Evolutionary conservation across 2,113 vertebrate genomes (phyloP), one percentile per base, ranked within the genome.

Genomic region (Geococcyx californianus): DNA sequence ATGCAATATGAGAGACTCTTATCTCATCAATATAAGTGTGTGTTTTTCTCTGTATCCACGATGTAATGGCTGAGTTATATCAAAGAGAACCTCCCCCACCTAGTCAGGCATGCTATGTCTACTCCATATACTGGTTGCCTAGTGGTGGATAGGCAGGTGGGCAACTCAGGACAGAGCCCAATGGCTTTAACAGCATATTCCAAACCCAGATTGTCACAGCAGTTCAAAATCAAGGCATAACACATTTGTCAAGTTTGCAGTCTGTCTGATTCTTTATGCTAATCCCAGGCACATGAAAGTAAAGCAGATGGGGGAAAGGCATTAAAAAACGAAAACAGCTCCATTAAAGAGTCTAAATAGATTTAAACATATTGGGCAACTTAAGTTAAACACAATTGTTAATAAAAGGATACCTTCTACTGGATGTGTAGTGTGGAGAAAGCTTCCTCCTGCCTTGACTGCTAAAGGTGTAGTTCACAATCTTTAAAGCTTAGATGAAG

Each of bases 191-290:
- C 78, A 92, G 44, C 91, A 60, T 38, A 59, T 89, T 76, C 70
- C 77, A 92, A 89, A 91, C 40, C 52, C 67, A 81, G 55, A 94
- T 93, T 96, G 80, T 93, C 77, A 84, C 81, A 89, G 92, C 81
- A 95, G 87, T 94, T 96, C 78, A 83, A 92, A 95, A 94, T 91
- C 91, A 89, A 97, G 92, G 89, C 95, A 85, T 92, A 95, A 95
- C 84, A 76, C 89, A 95, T 98, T 97, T 94, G 80, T 96, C 97
- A 98, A 98, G 96, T 98, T 98, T 97, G 88, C 93, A 93, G 91
- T 96, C 84, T 94, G 94, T 93, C 94, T 97, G 89, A 90, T 97
- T 97, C 93, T 96, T 98, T 97, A 98, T 97, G 98, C 97, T 98
- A 98, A 98, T 98, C 94, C 89, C 90, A 96, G 86, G 90, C 96